phyloP scores from a whole-genome alignment of 1,140 invertebrate species.

The Parapsyche elsis region DNA sequence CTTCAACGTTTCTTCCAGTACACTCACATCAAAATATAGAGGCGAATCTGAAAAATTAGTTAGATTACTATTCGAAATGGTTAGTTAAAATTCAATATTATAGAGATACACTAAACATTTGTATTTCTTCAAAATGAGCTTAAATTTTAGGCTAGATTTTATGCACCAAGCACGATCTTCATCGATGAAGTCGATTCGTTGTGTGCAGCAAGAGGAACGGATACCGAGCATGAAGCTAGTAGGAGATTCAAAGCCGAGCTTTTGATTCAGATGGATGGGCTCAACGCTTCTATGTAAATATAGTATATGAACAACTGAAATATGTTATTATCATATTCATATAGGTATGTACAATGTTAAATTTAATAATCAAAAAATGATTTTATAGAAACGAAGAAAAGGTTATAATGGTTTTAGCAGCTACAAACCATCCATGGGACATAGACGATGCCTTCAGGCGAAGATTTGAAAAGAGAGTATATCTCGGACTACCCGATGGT shows the following conservation, averaged over 20 bases:
- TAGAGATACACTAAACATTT: background rate
- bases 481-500: slow-evolving; percentile 96
- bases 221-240: slow-evolving; percentile 99
- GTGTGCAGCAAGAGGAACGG: slow-evolving; percentile 93
- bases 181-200: slow-evolving; percentile 99
- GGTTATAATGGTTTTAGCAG: slow-evolving; percentile 97
- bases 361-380: background rate
- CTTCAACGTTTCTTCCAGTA: slow-evolving; percentile 98
- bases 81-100: slow-evolving; percentile 58
- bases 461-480: slow-evolving; percentile 97
- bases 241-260: slow-evolving; percentile 98
- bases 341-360: slow-evolving; percentile 1
- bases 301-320: background rate
- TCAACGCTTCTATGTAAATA: slow-evolving; percentile 67
- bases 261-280: slow-evolving; percentile 98
- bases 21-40: slow-evolving; percentile 96
- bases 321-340: background rate
- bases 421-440: slow-evolving; percentile 99
- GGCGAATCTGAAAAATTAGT: slow-evolving; percentile 99
- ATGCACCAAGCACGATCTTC: slow-evolving; percentile 99
- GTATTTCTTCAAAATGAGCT: slow-evolving; percentile 35
- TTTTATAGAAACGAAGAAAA: slow-evolving; percentile 70
- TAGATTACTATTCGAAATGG: slow-evolving; percentile 97
- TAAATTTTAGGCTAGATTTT: slow-evolving; percentile 87
- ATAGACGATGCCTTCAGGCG: slow-evolving; percentile 97